phyloP scores from a whole-genome alignment of 1,140 invertebrate genomes.

The Drosophila baimaii region DNA sequence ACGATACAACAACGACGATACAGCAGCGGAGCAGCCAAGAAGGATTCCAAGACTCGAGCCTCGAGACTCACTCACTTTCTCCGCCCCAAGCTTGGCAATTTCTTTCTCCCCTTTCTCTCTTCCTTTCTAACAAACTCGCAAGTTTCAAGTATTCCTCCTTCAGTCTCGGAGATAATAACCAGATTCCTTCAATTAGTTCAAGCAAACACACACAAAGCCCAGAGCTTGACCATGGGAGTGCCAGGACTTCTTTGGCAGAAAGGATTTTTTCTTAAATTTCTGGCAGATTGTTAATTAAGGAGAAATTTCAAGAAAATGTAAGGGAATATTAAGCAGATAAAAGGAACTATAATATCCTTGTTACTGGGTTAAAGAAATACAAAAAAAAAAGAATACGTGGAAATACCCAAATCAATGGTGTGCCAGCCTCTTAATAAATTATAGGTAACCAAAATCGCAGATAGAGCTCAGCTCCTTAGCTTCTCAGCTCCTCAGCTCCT shows the following conservation, averaged over 20 bases:
- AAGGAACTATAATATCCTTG: not conserved
- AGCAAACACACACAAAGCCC: constrained; percentile 27
- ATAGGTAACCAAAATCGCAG: constrained; percentile 4
- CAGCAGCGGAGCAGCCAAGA: constrained; percentile 37
- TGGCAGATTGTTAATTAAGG: too few species aligned
- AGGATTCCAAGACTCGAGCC: constrained; percentile 30
- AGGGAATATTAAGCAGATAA: not conserved
- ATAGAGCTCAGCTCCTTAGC: too few species aligned
- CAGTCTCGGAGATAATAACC: constrained; percentile 60
- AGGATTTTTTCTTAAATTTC: too few species aligned
- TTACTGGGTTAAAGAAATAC: not conserved
- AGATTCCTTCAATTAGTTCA: constrained; percentile 68
- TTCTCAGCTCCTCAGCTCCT: too few species aligned
- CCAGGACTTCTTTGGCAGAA: not conserved
- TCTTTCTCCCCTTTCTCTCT: not conserved
- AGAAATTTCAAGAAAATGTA: too few species aligned
- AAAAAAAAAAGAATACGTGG: not conserved
- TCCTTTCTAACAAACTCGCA: constrained; percentile 51
- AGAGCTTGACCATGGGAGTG: constrained; percentile 9
- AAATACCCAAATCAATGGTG: constrained; percentile 33
- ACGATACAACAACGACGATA: constrained; percentile 26
- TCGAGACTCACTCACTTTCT: constrained; percentile 11
- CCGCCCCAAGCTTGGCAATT: not conserved
- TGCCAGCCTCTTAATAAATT: constrained; percentile 25
- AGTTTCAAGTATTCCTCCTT: constrained; percentile 60